Percentiles rank a stretch among this genome's conserved stretches.
phyloP scores from a whole-genome alignment of 1,140 invertebrate genomes.

The Asobara japonica region DNA sequence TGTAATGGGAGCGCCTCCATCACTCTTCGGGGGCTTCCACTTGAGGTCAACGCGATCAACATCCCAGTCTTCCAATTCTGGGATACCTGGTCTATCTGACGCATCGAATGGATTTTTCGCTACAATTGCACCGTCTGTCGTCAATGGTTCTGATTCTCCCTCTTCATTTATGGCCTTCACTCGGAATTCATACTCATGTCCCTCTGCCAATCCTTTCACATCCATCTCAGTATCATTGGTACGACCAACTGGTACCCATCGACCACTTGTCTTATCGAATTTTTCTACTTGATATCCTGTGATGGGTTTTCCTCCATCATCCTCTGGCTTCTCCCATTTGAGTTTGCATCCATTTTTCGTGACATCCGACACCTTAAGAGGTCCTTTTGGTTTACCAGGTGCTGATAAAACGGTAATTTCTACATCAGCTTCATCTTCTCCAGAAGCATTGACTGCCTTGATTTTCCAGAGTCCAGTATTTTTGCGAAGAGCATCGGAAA shows the following conservation, averaged over 20 bases:
- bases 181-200: constrained; percentile 95
- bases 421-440: constrained; percentile 92
- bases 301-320: constrained; percentile 97
- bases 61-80: constrained; percentile 93
- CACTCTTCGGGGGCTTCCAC: constrained; percentile 90
- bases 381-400: constrained; percentile 87
- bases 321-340: constrained; percentile 96
- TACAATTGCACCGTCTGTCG: constrained; percentile 83
- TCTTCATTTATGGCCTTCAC: constrained; percentile 98
- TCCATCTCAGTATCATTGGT: constrained; percentile 89
- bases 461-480: constrained; percentile 93
- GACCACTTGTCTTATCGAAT: constrained; percentile 90
- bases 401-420: constrained; percentile 90
- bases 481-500: constrained; percentile 83
- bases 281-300: constrained; percentile 97
- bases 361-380: constrained; percentile 91
- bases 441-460: constrained; percentile 90
- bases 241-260: constrained; percentile 92
- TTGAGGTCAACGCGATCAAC: constrained; percentile 91
- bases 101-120: constrained; percentile 96
- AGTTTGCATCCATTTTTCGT: constrained; percentile 93
- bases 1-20: constrained; percentile 93
- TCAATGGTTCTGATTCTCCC: constrained; percentile 95
- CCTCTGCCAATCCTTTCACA: constrained; percentile 90
- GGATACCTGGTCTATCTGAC: constrained; percentile 88